These are phyloP conservation scores for Epinotia brunnichana DNA, from an alignment of 2,888 invertebrate genomes.

Conservation along the genomic window DNA sequence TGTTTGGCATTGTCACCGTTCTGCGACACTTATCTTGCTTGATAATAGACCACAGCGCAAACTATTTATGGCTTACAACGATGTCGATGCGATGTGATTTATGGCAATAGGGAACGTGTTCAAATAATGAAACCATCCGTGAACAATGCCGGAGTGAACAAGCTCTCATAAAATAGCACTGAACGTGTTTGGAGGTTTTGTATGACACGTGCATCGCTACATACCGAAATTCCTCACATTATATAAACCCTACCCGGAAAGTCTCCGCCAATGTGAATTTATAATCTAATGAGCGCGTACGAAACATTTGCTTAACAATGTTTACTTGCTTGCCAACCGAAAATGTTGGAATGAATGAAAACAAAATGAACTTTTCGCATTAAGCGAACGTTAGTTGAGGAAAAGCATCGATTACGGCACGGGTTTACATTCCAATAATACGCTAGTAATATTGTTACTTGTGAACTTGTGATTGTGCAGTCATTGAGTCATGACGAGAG, in stretches of 20 bases:
- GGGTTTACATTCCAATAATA: background rate
- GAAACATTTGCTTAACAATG: slow-evolving; percentile 12
- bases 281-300: slow-evolving; percentile 18
- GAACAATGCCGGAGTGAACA: background rate
- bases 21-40: slow-evolving; percentile 29
- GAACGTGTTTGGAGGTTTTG: background rate
- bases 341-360: slow-evolving; percentile 40
- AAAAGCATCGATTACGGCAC: background rate
- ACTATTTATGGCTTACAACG: slow-evolving; percentile 30
- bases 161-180: background rate
- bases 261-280: slow-evolving; percentile 8
- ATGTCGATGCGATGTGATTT: slow-evolving; percentile 18
- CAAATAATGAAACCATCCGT: background rate
- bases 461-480: slow-evolving; percentile 22
- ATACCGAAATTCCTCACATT: background rate
- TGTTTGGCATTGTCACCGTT: slow-evolving; percentile 31
- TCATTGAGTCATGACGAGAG: slow-evolving; percentile 31
- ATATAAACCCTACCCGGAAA: background rate
- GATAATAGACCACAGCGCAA: slow-evolving; percentile 33
- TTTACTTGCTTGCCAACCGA: slow-evolving; percentile 33
- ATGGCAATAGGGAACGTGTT: slow-evolving; percentile 1
- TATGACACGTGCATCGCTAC: background rate
- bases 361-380: slow-evolving; percentile 35
- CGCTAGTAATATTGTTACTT: slow-evolving; percentile 17
- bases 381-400: slow-evolving; percentile 7